A percentile compares a stretch with the other conserved stretches of the same genome.
Conservation (phyloP, 2,797 vertebrate species). For the Clarias platycephalus region DNA sequence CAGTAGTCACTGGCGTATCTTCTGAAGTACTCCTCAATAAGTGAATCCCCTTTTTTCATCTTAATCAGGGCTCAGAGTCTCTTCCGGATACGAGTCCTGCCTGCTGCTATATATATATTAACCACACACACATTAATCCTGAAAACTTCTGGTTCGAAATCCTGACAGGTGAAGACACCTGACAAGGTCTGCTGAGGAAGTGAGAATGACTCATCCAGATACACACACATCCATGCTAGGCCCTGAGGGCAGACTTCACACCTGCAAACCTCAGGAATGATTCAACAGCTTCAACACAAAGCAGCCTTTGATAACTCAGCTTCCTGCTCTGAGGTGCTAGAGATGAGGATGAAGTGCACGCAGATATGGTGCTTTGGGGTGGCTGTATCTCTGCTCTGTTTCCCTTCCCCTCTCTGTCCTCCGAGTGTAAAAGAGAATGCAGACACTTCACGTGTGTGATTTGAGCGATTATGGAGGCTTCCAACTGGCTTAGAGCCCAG, state of each 20-base stretch:
- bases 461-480: constrained; percentile 14
- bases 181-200: constrained; percentile 22
- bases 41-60: constrained; percentile 4
- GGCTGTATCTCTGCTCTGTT: not conserved
- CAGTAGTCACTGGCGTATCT: too few species aligned
- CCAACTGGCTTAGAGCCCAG: constrained; percentile 10
- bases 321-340: constrained; percentile 14
- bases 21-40: not conserved
- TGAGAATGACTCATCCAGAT: constrained; percentile 21
- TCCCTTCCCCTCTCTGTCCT: not conserved
- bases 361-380: not conserved
- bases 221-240: constrained; percentile 4
- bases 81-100: not conserved
- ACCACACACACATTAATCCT: constrained; percentile 20
- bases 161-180: constrained; percentile 30
- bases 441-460: not conserved
- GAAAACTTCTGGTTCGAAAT: constrained; percentile 18
- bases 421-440: not conserved
- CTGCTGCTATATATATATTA: not conserved
- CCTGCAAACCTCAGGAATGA: constrained; percentile 31
- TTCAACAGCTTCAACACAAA: constrained; percentile 22
- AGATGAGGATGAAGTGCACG: not conserved
- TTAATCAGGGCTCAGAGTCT: constrained; percentile 5
- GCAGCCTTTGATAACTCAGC: constrained; percentile 10
- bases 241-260: constrained; percentile 40